A percentile compares a stretch with the other conserved stretches of the same genome.
phyloP scores from a whole-genome alignment of 2,797 vertebrate genomes.

The Sebastes baramenuke region DNA sequence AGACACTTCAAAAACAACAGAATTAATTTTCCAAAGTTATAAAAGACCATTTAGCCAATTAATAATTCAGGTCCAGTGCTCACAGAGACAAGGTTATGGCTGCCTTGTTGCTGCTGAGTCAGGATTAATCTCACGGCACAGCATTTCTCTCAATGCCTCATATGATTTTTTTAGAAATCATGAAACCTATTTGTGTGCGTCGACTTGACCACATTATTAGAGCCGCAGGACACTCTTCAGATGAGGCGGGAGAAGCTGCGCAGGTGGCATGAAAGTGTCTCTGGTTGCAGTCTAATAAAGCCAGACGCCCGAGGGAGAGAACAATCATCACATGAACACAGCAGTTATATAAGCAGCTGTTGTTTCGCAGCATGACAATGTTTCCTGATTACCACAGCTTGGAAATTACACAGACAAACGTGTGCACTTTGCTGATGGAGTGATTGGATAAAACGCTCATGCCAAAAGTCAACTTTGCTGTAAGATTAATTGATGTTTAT shows the following conservation, averaged over 20 bases:
- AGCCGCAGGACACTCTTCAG: conserved; percentile 19
- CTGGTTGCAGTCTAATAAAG: conserved; percentile 35
- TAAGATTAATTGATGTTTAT: background rate
- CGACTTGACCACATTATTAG: background rate
- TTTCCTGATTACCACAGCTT: conserved; percentile 15
- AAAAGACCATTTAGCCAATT: conserved; percentile 46
- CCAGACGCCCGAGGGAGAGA: conserved; percentile 7
- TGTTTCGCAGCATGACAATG: conserved; percentile 38
- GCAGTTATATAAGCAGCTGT: conserved; percentile 56
- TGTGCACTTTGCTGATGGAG: background rate
- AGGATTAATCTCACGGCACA: conserved; percentile 15
- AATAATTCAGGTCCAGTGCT: conserved; percentile 59
- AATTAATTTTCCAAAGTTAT: conserved; percentile 28
- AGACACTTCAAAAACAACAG: conserved; percentile 22
- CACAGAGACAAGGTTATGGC: conserved; percentile 20
- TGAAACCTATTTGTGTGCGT: conserved; percentile 30
- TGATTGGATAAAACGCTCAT: background rate
- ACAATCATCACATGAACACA: conserved; percentile 25
- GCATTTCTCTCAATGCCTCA: conserved; percentile 17
- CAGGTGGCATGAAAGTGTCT: conserved; percentile 25
- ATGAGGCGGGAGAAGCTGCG: background rate
- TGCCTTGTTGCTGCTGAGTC: conserved; percentile 49
- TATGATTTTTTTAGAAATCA: conserved; percentile 58
- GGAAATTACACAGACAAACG: conserved; percentile 16
- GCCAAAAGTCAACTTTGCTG: background rate